These are phyloP conservation scores for Tenodera sinensis DNA, from an alignment of 2,888 invertebrate genomes.

Conservation along the genomic window DNA sequence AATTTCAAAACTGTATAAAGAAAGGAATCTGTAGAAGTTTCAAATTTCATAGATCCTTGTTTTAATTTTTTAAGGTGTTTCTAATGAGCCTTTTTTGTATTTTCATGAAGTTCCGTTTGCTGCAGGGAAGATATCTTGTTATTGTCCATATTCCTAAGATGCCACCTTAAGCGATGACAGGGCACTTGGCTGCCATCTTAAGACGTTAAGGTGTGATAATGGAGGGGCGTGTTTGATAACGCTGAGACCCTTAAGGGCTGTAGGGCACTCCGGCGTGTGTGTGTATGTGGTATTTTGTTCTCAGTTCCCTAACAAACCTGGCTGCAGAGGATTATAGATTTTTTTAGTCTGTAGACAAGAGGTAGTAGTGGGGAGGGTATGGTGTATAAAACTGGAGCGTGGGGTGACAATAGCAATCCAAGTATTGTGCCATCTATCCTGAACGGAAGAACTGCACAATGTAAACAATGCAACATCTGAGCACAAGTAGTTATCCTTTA, in stretches of 20 bases:
- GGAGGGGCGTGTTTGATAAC: not conserved
- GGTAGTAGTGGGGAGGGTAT: slow-evolving; percentile 18
- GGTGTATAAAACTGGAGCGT: slow-evolving; percentile 27
- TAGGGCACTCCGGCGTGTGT: not conserved
- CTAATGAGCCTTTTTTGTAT: too few species aligned
- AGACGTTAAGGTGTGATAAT: not conserved
- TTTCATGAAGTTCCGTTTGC: too few species aligned
- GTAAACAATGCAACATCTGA: not conserved
- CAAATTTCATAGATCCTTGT: too few species aligned
- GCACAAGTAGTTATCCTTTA: not conserved
- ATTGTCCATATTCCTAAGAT: too few species aligned
- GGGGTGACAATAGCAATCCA: slow-evolving; percentile 26
- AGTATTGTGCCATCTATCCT: slow-evolving; percentile 26
- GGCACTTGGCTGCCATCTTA: not conserved
- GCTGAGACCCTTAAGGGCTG: not conserved
- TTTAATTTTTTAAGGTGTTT: too few species aligned
- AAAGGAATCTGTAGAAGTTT: too few species aligned
- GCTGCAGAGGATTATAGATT: slow-evolving; percentile 29
- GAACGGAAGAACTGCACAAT: not conserved
- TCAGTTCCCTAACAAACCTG: slow-evolving; percentile 12
- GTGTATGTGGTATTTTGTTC: not conserved
- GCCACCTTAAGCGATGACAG: not conserved
- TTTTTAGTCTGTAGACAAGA: slow-evolving; percentile 29
- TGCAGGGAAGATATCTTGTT: too few species aligned
- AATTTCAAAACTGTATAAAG: too few species aligned